Evolutionary conservation across 2,888 invertebrate species (phyloP).

Genomic region (Formica aserva): DNA sequence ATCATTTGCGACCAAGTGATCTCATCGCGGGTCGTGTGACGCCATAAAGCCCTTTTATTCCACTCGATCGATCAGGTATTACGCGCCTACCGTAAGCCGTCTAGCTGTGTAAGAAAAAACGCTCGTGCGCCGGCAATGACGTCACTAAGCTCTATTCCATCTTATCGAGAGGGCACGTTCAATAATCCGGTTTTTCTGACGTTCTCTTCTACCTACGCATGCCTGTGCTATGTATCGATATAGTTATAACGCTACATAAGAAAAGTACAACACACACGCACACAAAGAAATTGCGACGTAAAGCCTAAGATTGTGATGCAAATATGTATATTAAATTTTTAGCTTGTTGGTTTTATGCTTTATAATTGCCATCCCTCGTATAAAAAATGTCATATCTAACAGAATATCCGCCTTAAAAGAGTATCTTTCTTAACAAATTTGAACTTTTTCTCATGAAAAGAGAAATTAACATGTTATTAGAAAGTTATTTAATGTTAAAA

Average conservation of each 20-base stretch:
- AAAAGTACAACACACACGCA: background rate
- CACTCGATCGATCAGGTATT: slow-evolving; percentile 56
- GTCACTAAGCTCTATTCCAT: slow-evolving; percentile 36
- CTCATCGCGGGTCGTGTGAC: slow-evolving; percentile 59
- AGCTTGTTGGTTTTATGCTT: background rate
- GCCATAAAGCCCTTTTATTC: slow-evolving; percentile 64
- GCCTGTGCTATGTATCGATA: background rate
- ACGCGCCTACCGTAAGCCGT: slow-evolving; percentile 24
- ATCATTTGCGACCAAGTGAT: slow-evolving; percentile 45
- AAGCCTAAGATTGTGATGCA: slow-evolving; percentile 12
- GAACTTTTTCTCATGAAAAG: background rate
- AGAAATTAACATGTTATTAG: background rate
- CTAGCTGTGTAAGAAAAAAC: slow-evolving; percentile 6
- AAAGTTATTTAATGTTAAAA: background rate
- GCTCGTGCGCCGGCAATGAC: slow-evolving; percentile 14
- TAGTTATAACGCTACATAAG: background rate
- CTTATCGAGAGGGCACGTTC: slow-evolving; percentile 21
- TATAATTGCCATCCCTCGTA: background rate
- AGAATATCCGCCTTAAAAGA: too few species aligned
- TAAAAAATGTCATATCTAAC: background rate
- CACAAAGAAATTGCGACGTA: background rate
- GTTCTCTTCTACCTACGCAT: slow-evolving; percentile 18
- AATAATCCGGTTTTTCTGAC: slow-evolving; percentile 50
- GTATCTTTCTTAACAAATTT: background rate
- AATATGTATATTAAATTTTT: background rate